phyloP scores from a whole-genome alignment of 1,140 invertebrate species.

The Venturia canescens region DNA sequence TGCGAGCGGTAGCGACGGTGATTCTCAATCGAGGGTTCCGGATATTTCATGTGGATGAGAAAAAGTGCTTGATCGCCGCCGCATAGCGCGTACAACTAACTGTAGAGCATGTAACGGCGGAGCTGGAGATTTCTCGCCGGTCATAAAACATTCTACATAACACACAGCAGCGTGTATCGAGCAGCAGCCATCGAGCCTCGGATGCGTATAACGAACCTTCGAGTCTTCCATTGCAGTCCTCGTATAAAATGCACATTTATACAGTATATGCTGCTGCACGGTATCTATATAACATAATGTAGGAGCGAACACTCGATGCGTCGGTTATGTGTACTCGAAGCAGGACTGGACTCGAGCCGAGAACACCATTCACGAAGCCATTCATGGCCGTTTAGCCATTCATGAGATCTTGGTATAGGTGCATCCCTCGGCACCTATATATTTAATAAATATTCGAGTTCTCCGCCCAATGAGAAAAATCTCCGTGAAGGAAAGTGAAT shows the following conservation, averaged over 20 bases:
- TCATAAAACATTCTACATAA: slow-evolving; percentile 45
- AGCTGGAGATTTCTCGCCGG: slow-evolving; percentile 24
- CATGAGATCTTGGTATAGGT: slow-evolving; percentile 35
- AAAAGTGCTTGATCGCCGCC: slow-evolving; percentile 12
- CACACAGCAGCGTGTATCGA: background rate
- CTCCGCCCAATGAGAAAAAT: background rate
- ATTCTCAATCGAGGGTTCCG: background rate
- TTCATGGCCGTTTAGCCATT: slow-evolving; percentile 46
- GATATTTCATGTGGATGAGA: background rate
- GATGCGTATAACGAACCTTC: slow-evolving; percentile 37
- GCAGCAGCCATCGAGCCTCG: slow-evolving; percentile 10
- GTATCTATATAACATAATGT: slow-evolving; percentile 7
- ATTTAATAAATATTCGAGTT: background rate
- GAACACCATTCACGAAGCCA: slow-evolving; percentile 45
- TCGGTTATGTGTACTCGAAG: background rate
- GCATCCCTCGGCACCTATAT: background rate
- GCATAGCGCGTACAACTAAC: slow-evolving; percentile 27
- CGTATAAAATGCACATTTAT: slow-evolving; percentile 16
- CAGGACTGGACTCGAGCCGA: slow-evolving; percentile 20
- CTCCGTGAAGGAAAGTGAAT: background rate
- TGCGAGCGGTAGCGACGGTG: background rate
- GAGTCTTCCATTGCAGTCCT: background rate
- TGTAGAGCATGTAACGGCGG: slow-evolving; percentile 24
- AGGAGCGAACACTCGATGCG: background rate
- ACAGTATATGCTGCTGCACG: slow-evolving; percentile 16